Evolutionary conservation across 2,888 invertebrate species (phyloP), one percentile per base, ranked within the genome.

Genomic region (Conops quadrifasciatus): DNA sequence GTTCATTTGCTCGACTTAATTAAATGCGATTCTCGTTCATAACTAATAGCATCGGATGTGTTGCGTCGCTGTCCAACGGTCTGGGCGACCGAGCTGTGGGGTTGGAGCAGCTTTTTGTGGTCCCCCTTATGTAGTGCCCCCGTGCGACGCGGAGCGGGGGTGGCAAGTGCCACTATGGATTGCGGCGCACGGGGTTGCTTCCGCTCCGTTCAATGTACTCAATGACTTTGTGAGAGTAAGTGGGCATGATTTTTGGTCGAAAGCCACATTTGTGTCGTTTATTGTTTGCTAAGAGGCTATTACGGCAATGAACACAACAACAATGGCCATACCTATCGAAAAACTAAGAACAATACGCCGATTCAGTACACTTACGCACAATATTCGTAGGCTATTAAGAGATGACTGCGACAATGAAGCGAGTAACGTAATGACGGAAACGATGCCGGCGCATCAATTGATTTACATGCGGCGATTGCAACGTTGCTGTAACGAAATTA

Each of bases 401-500:
- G 75, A 71, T 68, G 73, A 72, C 71, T 71, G 16, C 53, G 68
- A 75, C 65, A 71, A 66, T 59, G 21, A 56, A 47, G 58, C 60
- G 56, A 49, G 47, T 43, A 43, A 43, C 45, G 45, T 13, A 43
- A 43, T 43, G 13, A 43, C 45, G 45, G 45, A 13, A n/a, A n/a
- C 45, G 5, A 13, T 13, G 45, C 45, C 45, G 13, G 45, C 45
- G 13, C 9, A 43, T 43, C 45, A 11, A 13, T n/a, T 5, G 13
- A 43, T 26, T 73, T 75, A 75, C 78, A 74, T 74, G 63, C 72
- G 72, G 67, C 77, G 76, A 77, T 75, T 78, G 74, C 75, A 73
- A 70, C 63, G 72, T 71, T 71, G 73, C 77, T 76, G 76, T 78
- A 75, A 75, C 78, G 71, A 78, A 78, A 77, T 78, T 78, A 78